A percentile compares a stretch with the other conserved stretches of the same genome.
phyloP scores from a whole-genome alignment of 2,888 invertebrate species.

The Torymus auratus region DNA sequence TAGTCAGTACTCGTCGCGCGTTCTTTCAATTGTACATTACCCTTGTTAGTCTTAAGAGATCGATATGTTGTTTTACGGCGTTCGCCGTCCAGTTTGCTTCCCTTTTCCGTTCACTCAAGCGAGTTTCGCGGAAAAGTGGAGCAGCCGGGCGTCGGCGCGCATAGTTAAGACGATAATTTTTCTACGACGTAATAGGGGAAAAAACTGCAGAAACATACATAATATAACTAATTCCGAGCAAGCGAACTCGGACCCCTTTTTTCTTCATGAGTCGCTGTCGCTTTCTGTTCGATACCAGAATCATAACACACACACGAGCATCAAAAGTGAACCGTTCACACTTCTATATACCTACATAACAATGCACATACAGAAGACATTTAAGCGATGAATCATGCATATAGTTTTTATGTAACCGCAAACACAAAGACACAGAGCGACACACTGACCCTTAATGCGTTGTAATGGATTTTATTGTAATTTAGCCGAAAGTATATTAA shows the following conservation, averaged over 20 bases:
- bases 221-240: slow-evolving; percentile 21
- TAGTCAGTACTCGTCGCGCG: slow-evolving; percentile 62
- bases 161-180: slow-evolving; percentile 63
- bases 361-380: slow-evolving; percentile 22
- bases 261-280: slow-evolving; percentile 7
- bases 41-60: slow-evolving; percentile 64
- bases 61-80: slow-evolving; percentile 60
- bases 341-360: slow-evolving; percentile 10
- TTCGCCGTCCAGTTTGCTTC: slow-evolving; percentile 21
- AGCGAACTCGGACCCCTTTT: slow-evolving; percentile 4
- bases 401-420: slow-evolving; percentile 46
- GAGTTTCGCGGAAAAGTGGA: slow-evolving; percentile 24
- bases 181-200: slow-evolving; percentile 62
- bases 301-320: neutral
- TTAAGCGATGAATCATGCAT: slow-evolving; percentile 46
- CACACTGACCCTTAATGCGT: slow-evolving; percentile 44
- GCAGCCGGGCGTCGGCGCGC: slow-evolving; percentile 6
- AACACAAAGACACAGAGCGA: too few species aligned
- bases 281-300: slow-evolving; percentile 16
- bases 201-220: slow-evolving; percentile 35
- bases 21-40: slow-evolving; percentile 66
- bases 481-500: slow-evolving; percentile 53
- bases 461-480: slow-evolving; percentile 56
- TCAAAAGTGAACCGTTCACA: neutral
- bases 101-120: slow-evolving; percentile 11